Conservation (phyloP, 1,140 invertebrate genomes). For the Tyrophagus putrescentiae region DNA sequence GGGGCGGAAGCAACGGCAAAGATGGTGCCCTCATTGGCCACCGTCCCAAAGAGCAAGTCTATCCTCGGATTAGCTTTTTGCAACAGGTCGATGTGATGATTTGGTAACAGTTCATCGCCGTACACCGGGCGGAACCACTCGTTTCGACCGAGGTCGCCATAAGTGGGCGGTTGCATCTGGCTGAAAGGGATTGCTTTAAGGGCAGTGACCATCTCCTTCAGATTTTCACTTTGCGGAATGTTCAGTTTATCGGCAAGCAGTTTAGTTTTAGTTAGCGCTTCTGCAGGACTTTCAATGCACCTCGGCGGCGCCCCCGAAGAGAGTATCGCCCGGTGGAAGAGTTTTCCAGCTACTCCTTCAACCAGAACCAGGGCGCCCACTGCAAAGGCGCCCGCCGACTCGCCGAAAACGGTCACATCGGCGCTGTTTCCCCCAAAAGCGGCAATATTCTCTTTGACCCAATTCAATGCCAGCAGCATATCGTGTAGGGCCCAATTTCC, state of each 20-base stretch:
- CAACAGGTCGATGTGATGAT: background rate
- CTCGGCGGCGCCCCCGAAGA: conserved; percentile 6
- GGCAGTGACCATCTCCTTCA: background rate
- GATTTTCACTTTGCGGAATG: background rate
- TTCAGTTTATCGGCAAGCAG: background rate
- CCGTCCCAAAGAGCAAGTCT: background rate
- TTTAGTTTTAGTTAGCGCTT: conserved; percentile 35
- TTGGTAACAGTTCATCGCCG: conserved; percentile 12
- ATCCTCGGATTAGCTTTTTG: background rate
- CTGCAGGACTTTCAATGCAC: conserved; percentile 34
- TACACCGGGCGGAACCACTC: background rate
- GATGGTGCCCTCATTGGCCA: background rate
- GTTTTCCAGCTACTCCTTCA: conserved; percentile 25
- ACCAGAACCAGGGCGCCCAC: conserved; percentile 33
- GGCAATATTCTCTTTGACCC: conserved; percentile 27
- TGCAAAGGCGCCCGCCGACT: conserved; percentile 34
- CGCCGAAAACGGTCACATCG: conserved; percentile 39
- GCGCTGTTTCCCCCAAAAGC: conserved; percentile 27
- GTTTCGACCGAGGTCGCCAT: background rate
- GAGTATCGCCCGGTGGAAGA: conserved; percentile 34
- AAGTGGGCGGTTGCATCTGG: background rate
- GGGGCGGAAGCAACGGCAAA: background rate
- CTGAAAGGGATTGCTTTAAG: conserved; percentile 2
- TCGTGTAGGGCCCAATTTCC: conserved; percentile 28
- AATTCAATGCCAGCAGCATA: conserved; percentile 26